Percentiles rank a stretch among this genome's conserved stretches.
Conservation (phyloP, 2,888 invertebrate genomes). For the Leptogaster cylindrica region DNA sequence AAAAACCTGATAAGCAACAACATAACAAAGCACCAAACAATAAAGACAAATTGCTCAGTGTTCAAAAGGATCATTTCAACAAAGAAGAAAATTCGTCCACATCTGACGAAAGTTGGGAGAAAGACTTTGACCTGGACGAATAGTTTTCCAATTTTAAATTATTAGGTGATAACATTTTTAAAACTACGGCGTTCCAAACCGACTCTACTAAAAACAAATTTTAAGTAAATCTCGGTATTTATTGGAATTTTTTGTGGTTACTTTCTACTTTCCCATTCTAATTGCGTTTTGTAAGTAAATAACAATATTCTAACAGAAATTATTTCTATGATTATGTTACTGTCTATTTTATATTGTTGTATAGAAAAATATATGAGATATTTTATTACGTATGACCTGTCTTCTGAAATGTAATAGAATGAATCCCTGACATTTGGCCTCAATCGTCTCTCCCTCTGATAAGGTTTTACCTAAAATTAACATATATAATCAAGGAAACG, state of each 20-base stretch:
- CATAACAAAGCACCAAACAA: background rate
- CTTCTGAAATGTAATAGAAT: no score
- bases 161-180: background rate
- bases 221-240: constrained; percentile 4
- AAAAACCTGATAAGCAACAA: constrained; percentile 30
- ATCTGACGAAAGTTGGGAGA: constrained; percentile 69
- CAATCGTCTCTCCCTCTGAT: background rate
- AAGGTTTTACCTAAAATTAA: background rate
- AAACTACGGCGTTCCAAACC: background rate
- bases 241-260: background rate
- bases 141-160: constrained; percentile 15
- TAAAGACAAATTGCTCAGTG: constrained; percentile 44
- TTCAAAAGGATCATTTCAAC: constrained; percentile 50
- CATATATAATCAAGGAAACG: background rate
- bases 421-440: no score
- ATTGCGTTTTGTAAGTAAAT: constrained; percentile 23
- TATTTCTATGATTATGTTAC: constrained; percentile 39
- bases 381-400: constrained; percentile 16
- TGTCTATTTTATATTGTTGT: constrained; percentile 36
- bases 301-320: constrained; percentile 15
- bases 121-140: constrained; percentile 65
- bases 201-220: constrained; percentile 6
- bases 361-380: constrained; percentile 37
- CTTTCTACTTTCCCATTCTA: constrained; percentile 4
- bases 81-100: constrained; percentile 56